These are phyloP conservation scores for Pseudachorutes palmiensis DNA, from an alignment of 1,140 invertebrate genomes.

Conservation along the genomic window DNA sequence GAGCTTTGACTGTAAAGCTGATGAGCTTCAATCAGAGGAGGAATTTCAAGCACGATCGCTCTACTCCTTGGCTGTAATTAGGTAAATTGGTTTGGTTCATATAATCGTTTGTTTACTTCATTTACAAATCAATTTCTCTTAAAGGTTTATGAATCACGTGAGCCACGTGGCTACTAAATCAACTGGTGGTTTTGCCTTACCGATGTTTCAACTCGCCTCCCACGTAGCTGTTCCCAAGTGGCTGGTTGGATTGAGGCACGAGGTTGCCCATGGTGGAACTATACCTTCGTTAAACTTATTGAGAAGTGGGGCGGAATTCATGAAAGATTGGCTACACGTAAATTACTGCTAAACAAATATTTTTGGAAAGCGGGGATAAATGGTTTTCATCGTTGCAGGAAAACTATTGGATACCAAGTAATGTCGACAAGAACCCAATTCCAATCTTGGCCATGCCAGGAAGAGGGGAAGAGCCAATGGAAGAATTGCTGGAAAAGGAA, in stretches of 20 bases:
- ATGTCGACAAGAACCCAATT: background rate
- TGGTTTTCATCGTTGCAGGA: slow-evolving; percentile 19
- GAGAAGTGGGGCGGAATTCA: slow-evolving; percentile 48
- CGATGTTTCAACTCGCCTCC: slow-evolving; percentile 51
- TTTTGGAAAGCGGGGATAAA: background rate
- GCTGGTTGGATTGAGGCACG: slow-evolving; percentile 58
- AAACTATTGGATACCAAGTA: slow-evolving; percentile 29
- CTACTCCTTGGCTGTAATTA: slow-evolving; percentile 31
- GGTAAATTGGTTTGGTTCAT: slow-evolving; percentile 15
- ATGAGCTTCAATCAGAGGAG: slow-evolving; percentile 47
- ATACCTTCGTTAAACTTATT: slow-evolving; percentile 51
- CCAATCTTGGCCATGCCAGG: background rate
- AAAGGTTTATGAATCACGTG: slow-evolving; percentile 32
- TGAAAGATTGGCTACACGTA: slow-evolving; percentile 54
- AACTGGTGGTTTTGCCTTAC: slow-evolving; percentile 46
- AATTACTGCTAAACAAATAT: slow-evolving; percentile 34
- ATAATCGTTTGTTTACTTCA: background rate
- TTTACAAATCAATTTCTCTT: slow-evolving; percentile 10
- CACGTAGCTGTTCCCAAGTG: slow-evolving; percentile 54
- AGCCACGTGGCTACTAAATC: slow-evolving; percentile 45
- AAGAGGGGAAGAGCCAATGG: background rate
- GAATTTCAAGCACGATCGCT: slow-evolving; percentile 23
- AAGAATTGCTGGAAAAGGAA: background rate
- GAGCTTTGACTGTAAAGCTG: slow-evolving; percentile 48
- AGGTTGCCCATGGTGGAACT: slow-evolving; percentile 54